Conservation (phyloP, 2,888 invertebrate species). For the Ormyrus labotus region DNA sequence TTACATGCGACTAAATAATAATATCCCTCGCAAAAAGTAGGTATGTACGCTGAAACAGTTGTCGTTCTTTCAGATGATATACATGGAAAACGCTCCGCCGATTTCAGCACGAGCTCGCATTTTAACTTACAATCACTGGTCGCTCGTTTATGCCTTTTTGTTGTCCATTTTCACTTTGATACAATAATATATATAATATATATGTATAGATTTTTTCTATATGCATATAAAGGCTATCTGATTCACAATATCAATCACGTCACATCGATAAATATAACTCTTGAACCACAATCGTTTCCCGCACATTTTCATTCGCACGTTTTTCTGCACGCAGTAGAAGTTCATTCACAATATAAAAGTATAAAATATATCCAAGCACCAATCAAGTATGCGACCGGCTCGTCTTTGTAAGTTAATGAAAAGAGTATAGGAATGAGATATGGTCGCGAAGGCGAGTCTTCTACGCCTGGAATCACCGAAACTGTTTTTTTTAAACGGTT, state of each 20-base stretch:
- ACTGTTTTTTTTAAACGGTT: constrained; percentile 13
- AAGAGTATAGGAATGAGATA: too few species aligned
- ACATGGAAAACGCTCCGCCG: constrained; percentile 21
- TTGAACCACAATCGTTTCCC: constrained; percentile 65
- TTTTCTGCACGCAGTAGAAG: neutral
- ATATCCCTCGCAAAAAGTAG: constrained; percentile 16
- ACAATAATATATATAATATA: constrained; percentile 53
- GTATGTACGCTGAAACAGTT: constrained; percentile 28
- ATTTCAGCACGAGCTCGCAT: constrained; percentile 48
- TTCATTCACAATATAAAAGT: constrained; percentile 70
- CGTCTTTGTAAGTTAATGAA: neutral
- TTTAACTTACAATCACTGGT: constrained; percentile 47
- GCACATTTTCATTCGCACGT: constrained; percentile 63
- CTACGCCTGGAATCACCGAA: neutral
- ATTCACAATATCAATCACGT: constrained; percentile 65
- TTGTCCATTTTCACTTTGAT: constrained; percentile 6
- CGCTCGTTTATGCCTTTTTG: constrained; percentile 37
- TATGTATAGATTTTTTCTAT: constrained; percentile 53
- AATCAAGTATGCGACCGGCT: constrained; percentile 57
- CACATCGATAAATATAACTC: constrained; percentile 69
- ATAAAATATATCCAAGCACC: constrained; percentile 70
- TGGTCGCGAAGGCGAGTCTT: neutral
- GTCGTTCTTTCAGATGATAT: neutral
- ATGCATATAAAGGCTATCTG: constrained; percentile 60
- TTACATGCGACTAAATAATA: constrained; percentile 48